phyloP scores from a whole-genome alignment of 2,797 vertebrate species.

The Hemibagrus guttatus region DNA sequence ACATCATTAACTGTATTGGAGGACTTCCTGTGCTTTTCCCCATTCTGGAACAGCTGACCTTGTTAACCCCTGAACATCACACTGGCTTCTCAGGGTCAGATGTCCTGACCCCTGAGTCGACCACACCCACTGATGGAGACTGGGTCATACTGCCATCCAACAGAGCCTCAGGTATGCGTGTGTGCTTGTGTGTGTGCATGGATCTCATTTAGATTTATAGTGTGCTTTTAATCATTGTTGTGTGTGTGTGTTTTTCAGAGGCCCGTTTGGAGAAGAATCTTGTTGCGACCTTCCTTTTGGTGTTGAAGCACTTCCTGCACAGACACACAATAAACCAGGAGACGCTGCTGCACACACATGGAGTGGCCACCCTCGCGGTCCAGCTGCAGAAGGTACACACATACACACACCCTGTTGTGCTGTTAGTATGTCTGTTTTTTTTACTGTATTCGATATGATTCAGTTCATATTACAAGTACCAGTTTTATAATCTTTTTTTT shows the following conservation, averaged over 20 bases:
- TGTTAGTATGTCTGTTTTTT: background rate
- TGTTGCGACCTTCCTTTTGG: constrained; percentile 90
- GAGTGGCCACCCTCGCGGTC: constrained; percentile 83
- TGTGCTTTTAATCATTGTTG: background rate
- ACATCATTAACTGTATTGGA: constrained; percentile 94
- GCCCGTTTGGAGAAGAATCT: constrained; percentile 93
- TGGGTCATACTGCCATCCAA: constrained; percentile 88
- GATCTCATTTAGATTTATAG: background rate
- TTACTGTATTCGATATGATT: background rate
- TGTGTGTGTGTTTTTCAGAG: constrained; percentile 73
- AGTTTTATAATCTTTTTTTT: background rate
- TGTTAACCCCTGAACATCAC: constrained; percentile 74
- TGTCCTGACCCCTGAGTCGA: constrained; percentile 77
- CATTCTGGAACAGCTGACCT: constrained; percentile 87
- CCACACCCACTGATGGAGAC: constrained; percentile 86
- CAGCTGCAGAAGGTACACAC: constrained; percentile 88
- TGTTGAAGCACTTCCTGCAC: constrained; percentile 94
- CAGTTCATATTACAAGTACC: too few species aligned
- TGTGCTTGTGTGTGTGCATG: constrained; percentile 3
- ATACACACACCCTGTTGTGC: background rate
- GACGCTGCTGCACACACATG: constrained; percentile 86
- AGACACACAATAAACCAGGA: constrained; percentile 94
- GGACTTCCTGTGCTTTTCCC: constrained; percentile 90
- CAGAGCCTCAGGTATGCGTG: constrained; percentile 90
- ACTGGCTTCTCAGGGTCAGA: constrained; percentile 68